Evolutionary conservation across 2,888 invertebrate species (phyloP).

Genomic region (Synanthedon andrenaeformis): DNA sequence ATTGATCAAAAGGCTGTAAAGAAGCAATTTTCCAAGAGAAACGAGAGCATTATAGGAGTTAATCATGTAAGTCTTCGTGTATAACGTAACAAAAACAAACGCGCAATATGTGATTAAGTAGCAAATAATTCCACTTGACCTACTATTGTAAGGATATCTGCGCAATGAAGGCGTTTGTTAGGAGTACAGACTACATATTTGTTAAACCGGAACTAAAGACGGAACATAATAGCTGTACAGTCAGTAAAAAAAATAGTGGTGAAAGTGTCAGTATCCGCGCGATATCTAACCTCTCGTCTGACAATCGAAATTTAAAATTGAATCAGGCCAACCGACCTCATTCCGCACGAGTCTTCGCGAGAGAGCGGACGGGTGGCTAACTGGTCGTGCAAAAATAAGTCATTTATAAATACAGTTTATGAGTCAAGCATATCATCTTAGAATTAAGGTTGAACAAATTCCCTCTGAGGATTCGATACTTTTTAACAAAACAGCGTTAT

Average conservation of each 20-base stretch:
- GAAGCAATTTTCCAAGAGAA: slow-evolving; percentile 10
- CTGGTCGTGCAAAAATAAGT: slow-evolving; percentile 40
- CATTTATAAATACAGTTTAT: slow-evolving; percentile 23
- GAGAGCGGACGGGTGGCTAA: slow-evolving; percentile 34
- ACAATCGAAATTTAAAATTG: slow-evolving; percentile 63
- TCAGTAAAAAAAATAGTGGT: slow-evolving; percentile 21
- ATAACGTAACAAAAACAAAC: background rate
- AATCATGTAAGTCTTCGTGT: no score
- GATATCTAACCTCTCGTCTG: slow-evolving; percentile 23
- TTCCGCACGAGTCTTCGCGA: slow-evolving; percentile 44
- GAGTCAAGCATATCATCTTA: slow-evolving; percentile 3
- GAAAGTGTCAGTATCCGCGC: slow-evolving; percentile 37
- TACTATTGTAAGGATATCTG: background rate
- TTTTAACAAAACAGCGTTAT: slow-evolving; percentile 23
- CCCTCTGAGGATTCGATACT: slow-evolving; percentile 26
- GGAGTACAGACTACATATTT: slow-evolving; percentile 1
- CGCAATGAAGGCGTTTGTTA: background rate
- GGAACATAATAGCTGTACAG: slow-evolving; percentile 12
- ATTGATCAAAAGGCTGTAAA: slow-evolving; percentile 6
- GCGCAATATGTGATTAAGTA: background rate
- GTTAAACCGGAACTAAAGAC: slow-evolving; percentile 23
- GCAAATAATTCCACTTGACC: background rate
- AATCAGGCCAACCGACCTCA: slow-evolving; percentile 60
- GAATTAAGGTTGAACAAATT: slow-evolving; percentile 9
- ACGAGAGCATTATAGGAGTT: slow-evolving; percentile 1